Percentiles rank a stretch among this genome's conserved stretches.
Evolutionary conservation across 2,113 vertebrate genomes (phyloP).

Genomic region (Cheilinus undulatus): DNA sequence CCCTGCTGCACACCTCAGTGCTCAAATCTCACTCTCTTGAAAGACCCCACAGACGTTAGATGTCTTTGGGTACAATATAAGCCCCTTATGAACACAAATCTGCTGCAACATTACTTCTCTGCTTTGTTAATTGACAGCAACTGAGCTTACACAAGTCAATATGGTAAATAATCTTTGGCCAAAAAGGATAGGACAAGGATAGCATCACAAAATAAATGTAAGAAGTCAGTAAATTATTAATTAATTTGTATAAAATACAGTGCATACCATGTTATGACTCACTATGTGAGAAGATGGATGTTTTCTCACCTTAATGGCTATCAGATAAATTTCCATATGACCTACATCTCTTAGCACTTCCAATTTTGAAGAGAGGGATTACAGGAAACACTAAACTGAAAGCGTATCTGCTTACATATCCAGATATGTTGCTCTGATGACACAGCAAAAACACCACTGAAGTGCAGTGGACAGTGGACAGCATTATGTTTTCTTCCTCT

Average conservation of each 20-base stretch:
- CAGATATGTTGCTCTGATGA: slow-evolving; percentile 2
- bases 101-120: neutral
- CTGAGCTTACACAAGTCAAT: neutral
- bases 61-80: neutral
- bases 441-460: slow-evolving; percentile 17
- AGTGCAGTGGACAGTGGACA: no score
- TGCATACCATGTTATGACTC: neutral
- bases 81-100: neutral
- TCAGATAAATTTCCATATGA: neutral
- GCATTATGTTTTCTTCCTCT: neutral
- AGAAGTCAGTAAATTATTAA: neutral
- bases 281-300: neutral
- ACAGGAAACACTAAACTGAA: neutral
- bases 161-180: neutral
- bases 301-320: neutral
- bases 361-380: neutral
- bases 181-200: neutral
- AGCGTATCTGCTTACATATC: neutral
- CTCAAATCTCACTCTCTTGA: neutral
- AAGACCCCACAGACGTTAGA: neutral
- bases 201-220: neutral
- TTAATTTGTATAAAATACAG: neutral
- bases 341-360: neutral
- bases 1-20: neutral
- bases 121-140: neutral